Evolutionary conservation across 1,140 invertebrate genomes (phyloP).

Genomic region (Pantala flavescens): DNA sequence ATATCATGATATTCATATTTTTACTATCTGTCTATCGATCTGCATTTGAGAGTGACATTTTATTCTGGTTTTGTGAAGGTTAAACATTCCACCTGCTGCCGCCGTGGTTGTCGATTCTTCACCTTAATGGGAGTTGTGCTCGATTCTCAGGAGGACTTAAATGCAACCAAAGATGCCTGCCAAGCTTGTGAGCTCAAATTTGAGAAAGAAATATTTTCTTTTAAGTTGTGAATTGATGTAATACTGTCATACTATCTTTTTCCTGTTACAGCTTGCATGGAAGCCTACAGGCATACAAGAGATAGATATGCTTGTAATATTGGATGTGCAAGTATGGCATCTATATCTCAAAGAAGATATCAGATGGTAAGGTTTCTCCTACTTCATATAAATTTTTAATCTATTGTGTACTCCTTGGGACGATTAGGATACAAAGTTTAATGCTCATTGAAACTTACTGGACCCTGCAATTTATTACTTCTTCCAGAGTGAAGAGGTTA

Average conservation of each 20-base stretch:
- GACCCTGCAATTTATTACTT: neutral
- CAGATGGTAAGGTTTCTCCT: neutral
- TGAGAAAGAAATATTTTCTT: neutral
- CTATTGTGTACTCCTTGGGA: no score
- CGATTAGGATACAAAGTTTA: no score
- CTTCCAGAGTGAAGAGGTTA: constrained; percentile 26
- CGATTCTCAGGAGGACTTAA: neutral
- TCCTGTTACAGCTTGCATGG: constrained; percentile 34
- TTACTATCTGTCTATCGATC: neutral
- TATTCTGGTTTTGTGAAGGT: neutral
- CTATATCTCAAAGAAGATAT: constrained; percentile 24
- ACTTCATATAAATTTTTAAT: no score
- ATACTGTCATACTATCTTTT: neutral
- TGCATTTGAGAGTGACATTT: neutral
- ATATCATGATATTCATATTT: neutral
- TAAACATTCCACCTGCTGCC: constrained; percentile 3
- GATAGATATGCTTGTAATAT: constrained; percentile 32
- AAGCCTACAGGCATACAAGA: constrained; percentile 32
- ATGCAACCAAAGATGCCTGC: neutral
- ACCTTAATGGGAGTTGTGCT: neutral
- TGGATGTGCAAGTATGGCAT: constrained; percentile 34
- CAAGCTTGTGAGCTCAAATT: neutral
- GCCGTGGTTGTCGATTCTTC: constrained; percentile 2
- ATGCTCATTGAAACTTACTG: no score
- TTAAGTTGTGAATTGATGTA: no score